Conservation (phyloP, 2,888 invertebrate genomes). For the Drosophila mimica region DNA sequence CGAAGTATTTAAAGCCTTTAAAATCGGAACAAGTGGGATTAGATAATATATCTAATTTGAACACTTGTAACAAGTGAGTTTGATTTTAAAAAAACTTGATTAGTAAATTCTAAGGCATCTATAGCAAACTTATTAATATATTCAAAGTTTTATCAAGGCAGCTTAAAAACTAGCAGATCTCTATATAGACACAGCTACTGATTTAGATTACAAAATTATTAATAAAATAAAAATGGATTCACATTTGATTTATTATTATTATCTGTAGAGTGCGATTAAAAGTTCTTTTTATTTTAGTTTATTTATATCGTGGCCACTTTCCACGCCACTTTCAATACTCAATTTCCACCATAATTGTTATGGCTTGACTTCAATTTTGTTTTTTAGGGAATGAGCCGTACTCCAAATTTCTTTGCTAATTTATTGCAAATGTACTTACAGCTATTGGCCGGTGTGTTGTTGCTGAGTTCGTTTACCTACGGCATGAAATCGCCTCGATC, state of each 20-base stretch:
- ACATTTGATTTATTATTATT: background rate
- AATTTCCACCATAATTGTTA: background rate
- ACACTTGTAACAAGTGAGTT: background rate
- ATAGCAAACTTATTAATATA: no score
- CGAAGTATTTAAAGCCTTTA: background rate
- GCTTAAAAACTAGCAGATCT: background rate
- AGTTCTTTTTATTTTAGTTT: background rate
- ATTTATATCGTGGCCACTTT: background rate
- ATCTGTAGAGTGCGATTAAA: background rate
- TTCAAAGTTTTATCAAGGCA: background rate
- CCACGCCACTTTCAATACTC: background rate
- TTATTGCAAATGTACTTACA: constrained; percentile 22
- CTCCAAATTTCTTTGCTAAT: background rate
- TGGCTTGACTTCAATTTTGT: background rate
- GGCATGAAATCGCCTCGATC: constrained; percentile 53
- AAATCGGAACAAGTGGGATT: background rate
- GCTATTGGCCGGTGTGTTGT: constrained; percentile 63
- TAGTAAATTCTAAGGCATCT: no score
- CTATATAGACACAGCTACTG: background rate
- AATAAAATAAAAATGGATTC: background rate
- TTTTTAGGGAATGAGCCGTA: background rate
- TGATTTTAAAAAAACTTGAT: no score
- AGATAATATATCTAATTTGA: background rate
- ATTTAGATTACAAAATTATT: background rate
- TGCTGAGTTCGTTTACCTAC: constrained; percentile 42